phyloP scores from a whole-genome alignment of 2,113 vertebrate species.

The Siphamia tubifer region DNA sequence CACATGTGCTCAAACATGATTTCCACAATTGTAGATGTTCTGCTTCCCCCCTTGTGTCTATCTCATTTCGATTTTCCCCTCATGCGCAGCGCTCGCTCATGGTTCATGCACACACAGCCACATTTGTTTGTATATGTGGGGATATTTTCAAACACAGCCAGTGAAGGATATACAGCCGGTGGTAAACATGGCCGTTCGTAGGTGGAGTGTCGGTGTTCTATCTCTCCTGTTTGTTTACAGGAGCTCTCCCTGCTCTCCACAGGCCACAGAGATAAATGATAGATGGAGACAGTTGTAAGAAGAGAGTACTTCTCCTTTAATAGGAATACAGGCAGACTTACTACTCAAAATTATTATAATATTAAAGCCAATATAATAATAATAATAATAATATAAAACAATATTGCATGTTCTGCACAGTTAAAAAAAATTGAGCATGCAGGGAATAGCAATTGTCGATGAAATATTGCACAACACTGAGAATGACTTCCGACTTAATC shows the following conservation, averaged over 20 bases:
- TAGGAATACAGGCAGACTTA: slow-evolving; percentile 22
- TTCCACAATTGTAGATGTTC: slow-evolving; percentile 21
- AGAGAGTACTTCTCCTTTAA: slow-evolving; percentile 45
- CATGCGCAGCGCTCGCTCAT: background rate
- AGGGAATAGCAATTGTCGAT: slow-evolving; percentile 1
- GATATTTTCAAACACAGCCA: slow-evolving; percentile 71
- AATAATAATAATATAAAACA: slow-evolving; percentile 5
- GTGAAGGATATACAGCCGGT: slow-evolving; percentile 67
- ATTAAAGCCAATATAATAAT: background rate
- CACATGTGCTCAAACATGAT: slow-evolving; percentile 49
- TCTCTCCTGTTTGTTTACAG: slow-evolving; percentile 68
- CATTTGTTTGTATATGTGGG: slow-evolving; percentile 66
- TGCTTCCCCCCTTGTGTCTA: background rate
- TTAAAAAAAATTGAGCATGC: background rate
- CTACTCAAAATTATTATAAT: slow-evolving; percentile 1
- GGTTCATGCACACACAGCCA: slow-evolving; percentile 36
- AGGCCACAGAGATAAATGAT: slow-evolving; percentile 54
- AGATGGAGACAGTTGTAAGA: slow-evolving; percentile 52
- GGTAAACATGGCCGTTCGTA: slow-evolving; percentile 66
- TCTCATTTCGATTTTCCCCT: slow-evolving; percentile 24
- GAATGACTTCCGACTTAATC: background rate
- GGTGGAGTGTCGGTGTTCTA: slow-evolving; percentile 64
- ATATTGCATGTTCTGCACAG: background rate
- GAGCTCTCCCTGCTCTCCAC: slow-evolving; percentile 40
- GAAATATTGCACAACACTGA: background rate